These are phyloP conservation scores for Anthophora plumipes DNA, from an alignment of 2,888 invertebrate species.

Conservation along the genomic window DNA sequence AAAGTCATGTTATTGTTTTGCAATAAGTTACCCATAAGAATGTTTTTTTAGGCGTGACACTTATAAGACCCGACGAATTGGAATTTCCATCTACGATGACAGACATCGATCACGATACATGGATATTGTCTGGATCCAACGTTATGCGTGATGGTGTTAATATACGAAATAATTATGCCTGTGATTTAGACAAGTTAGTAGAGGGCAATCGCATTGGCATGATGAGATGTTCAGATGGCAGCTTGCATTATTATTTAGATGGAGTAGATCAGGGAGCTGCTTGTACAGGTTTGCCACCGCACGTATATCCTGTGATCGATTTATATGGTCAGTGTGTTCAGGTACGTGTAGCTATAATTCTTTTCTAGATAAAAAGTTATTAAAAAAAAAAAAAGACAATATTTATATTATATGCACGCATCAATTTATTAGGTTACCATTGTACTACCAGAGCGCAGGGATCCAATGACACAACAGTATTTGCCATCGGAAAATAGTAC, in stretches of 20 bases:
- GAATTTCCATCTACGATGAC: conserved; percentile 96
- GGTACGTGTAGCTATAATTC: conserved; percentile 81
- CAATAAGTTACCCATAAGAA: background rate
- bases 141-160: conserved; percentile 96
- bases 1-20: background rate
- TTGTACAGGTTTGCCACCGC: conserved; percentile 91
- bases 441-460: conserved; percentile 82
- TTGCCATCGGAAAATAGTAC: conserved; percentile 86
- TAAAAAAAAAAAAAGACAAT: background rate
- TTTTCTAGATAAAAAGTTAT: background rate
- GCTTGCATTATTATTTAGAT: conserved; percentile 94
- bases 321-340: conserved; percentile 97
- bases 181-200: conserved; percentile 93
- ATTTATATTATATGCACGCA: background rate
- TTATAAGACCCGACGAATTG: conserved; percentile 95
- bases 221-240: conserved; percentile 94
- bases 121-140: conserved; percentile 96
- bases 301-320: conserved; percentile 97
- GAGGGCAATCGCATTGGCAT: conserved; percentile 94
- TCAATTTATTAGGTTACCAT: conserved; percentile 79
- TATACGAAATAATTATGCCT: conserved; percentile 92
- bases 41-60: conserved; percentile 90
- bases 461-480: conserved; percentile 81
- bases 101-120: conserved; percentile 95
- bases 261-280: conserved; percentile 95